These are phyloP conservation scores for Indri indri DNA, from an alignment of 2,113 vertebrate genomes.

Conservation along the genomic window DNA sequence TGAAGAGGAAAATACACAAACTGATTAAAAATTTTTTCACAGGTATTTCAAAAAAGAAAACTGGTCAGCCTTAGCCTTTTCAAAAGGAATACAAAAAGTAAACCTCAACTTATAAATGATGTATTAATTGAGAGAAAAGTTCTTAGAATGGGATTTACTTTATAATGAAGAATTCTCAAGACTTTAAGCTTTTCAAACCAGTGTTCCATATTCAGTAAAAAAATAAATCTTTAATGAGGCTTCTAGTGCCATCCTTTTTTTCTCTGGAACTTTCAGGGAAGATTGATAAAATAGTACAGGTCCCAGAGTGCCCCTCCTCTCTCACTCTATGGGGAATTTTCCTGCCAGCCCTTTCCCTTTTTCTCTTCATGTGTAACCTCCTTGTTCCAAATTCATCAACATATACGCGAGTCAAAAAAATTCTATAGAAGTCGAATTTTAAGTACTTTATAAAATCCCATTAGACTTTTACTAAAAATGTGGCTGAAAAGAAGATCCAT, in stretches of 20 bases:
- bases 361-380: not conserved
- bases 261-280: not conserved
- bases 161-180: not conserved
- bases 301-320: not conserved
- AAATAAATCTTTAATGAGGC: not conserved
- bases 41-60: conserved; percentile 11
- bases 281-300: not conserved
- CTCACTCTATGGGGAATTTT: not conserved
- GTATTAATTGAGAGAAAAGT: not conserved
- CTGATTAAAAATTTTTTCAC: not conserved
- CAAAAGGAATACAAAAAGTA: conserved; percentile 42
- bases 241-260: not conserved
- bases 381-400: not conserved
- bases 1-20: not conserved
- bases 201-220: not conserved
- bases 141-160: not conserved
- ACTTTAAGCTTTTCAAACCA: conserved; percentile 2
- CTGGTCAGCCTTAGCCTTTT: not conserved
- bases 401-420: not conserved
- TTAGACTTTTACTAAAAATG: not conserved
- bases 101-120: not conserved
- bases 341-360: not conserved
- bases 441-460: not conserved
- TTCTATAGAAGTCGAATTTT: not conserved
- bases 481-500: not conserved